Evolutionary conservation across 2,797 vertebrate genomes (phyloP), one percentile per base, ranked within the genome.

Genomic region (Manis crassicaudata): DNA sequence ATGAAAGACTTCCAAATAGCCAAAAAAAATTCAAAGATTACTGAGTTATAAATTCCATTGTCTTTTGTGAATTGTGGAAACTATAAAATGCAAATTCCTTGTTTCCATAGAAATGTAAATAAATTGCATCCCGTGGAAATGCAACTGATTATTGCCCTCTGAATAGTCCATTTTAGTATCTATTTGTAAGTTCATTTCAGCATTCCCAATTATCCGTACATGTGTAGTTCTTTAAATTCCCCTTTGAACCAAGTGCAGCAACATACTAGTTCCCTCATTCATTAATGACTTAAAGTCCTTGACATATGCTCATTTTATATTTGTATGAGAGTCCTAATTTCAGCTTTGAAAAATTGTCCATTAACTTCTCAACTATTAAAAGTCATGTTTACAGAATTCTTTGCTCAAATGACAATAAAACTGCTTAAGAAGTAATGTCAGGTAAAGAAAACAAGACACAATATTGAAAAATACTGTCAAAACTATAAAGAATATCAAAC

Each of bases 401-500:
- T 75, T 76, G 50, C 67, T 65, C 90, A 40, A 95, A 94, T 96
- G 54, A 63, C 23, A 88, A 82, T 37, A 89, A 92, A 85, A 72
- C 77, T 85, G 43, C 12, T 58, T 37, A 82, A 94, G 35, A 88
- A 80, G 72, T 40, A 60, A 29, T 54, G 46, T 68, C 43, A 85
- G 32, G 14, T 79, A 50, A 80, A 88, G 58, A 83, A 88, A 88
- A 77, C 46, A 96, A 63, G n/a, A 29, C 21, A 72, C 18, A 79
- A 35, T 67, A 60, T 70, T 92, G 43, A 87, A 93, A 95, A 79
- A 83, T n/a, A 72, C 37, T 35, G 40, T 85, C 86, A 94, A 75
- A 92, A 95, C 86, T 27, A 80, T n/a, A 85, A 92, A 35, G 81
- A 68, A 90, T 90, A 73, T n/a, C 67, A 85, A 95, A 70, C 25